Evolutionary conservation across 2,888 invertebrate species (phyloP), one percentile per base, ranked within the genome.

Genomic region (Leptarthrus brevirostris): DNA sequence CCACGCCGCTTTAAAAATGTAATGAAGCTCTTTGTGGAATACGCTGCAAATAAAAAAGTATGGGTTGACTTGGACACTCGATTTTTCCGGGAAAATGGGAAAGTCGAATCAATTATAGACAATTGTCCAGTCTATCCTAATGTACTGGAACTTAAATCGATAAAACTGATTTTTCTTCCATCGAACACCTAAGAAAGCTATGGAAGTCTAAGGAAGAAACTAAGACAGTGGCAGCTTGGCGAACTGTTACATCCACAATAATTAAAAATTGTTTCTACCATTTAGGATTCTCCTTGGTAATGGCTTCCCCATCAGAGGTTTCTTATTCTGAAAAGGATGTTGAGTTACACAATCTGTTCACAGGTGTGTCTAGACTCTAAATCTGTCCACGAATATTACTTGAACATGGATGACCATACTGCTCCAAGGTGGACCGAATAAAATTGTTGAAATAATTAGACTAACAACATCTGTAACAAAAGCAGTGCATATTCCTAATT

Each of bases 1-100:
- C 71, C 74, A 56, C 44, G 47, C 52, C 56, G 74, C 54, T 74
- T 74, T 69, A 69, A 69, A 54, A 74, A 74, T 56, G 52, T 26
- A 8, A 14, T 34, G 30, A 64, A 24, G 18, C 30, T 71, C 8
- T 64, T 40, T 10, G 52, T 53, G 53, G 71, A 72, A 24, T 26
- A 74, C 72, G 58, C 44, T 44, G 54, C 16, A 58, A 34, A 72
- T 36, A 56, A 26, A 53, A 72, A 56, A 49, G 66, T 69, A 36
- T 75, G 61, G 72, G 73, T 74, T 6, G 18, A 52, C 8, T 20
- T 52, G 52, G 56, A 56, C 8, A 24, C 4, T 34, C 18, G 52
- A 52, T 20, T 52, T 20, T 52, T 10, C 2, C 1, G 20, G 12
- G 52, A 20, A 52, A 34, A 18, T n/a, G 34, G 34, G 18, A 56